Base-by-base conservation (phyloP, 2,888 invertebrate genomes). In the Amitus sp. region DNA sequence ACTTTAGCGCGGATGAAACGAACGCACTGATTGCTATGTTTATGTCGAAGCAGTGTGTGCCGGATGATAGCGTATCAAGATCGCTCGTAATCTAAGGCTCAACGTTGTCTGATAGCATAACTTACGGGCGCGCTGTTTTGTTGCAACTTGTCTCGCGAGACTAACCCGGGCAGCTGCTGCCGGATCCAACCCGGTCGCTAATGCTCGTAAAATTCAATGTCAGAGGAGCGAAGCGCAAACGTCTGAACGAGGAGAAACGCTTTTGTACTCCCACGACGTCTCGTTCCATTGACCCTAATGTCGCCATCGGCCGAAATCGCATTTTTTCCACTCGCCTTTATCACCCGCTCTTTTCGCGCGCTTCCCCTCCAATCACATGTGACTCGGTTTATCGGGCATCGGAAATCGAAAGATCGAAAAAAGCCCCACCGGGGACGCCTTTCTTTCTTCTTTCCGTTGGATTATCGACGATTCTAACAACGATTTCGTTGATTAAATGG, bases 181-280 rank as follows among this genome's bases (percentile, higher is more conserved):
- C 42, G 42, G 19, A 42, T 42, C 19, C 42, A 19, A 18, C 17
- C 2, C 17, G 2, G 15, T 20, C n/a, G 19, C 42, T 20, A 42
- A n/a, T 7, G 39, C 39, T 42, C 42, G 42, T 42, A 19, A 42
- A 42, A 42, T 42, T 42, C 42, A 42, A 42, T 42, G 42, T 42
- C 42, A 42, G 42, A 42, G 20, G 20, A 42, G 19, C 18, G 39
- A 39, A 39, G 12, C 13, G 39, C 39, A 15, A 39, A 15, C 13
- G 39, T 39, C 15, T 39, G 15, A 39, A 39, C 39, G 39, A 39
- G 15, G 39, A 39, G 39, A 39, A 15, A 39, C 15, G 39, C 39
- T 39, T n/a, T 15, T 39, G 13, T 39, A 39, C 39, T 39, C 39
- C 39, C 39, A 39, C 39, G 15, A 17, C 2, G 15, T n/a, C 17